Base-by-base conservation (phyloP, 2,113 vertebrate genomes). In the Tylochromis polylepis region DNA sequence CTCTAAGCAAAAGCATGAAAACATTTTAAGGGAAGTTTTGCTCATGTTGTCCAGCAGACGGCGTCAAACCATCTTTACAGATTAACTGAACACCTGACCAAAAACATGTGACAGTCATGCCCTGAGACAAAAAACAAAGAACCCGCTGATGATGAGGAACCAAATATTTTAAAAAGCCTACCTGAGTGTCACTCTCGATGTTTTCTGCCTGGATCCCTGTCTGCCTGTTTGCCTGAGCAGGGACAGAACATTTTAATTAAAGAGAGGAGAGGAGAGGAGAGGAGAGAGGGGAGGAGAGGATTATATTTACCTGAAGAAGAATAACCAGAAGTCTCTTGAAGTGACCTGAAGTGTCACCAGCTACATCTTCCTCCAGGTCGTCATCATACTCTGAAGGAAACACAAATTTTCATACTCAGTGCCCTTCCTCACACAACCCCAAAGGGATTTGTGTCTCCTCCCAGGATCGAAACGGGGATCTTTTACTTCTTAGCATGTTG, bases 251-350 rank as follows among this genome's bases (percentile, higher is more conserved):
- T 11, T 27, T 51, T 20, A 22, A 29, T 77, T 14, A 62, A 6
- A 55, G 20, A 84, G 20, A 18, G 24, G 49, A 79, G n/a, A 81
- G 27, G 10, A 15, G 12, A 82, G 5, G 34, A 34, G 20, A 41
- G 59, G 20, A 55, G 36, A 36, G 36, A 79, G 46, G 43, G 22
- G 53, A 49, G 11, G 16, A 36, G 46, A 38, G 36, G 11, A 60
- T 34, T 20, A 55, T 31, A 36, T 8, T 34, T 93, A 99, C 99
- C 97, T 99, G 98, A 56, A 99, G 95, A 75, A 99, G 96, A 88
- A 99, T 97, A 81, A 99, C 98, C 95, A 99, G 85, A 96, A 99
- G 95, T 81, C 98, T 97, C 95, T 97, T 95, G 93, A 98, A 99
- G 92, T 95, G 95, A 16, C 99, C 99, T 14, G 96, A 96, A 2